These are phyloP conservation scores for Bathynomus jamesi DNA, from an alignment of 1,140 invertebrate species.

Conservation along the genomic window DNA sequence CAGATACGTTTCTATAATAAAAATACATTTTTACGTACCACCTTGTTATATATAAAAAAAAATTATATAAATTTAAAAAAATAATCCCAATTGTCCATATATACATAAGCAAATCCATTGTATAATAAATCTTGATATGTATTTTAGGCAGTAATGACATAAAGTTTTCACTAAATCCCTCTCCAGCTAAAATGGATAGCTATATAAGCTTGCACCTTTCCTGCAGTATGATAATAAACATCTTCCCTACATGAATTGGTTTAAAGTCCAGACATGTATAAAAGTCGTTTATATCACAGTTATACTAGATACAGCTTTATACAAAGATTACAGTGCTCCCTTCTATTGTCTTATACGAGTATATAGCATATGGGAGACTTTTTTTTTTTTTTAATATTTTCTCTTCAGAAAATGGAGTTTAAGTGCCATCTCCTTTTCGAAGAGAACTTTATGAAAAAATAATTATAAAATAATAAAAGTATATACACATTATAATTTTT, in stretches of 20 bases:
- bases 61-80: background rate
- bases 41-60: background rate
- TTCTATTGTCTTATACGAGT: no score
- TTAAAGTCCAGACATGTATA: background rate
- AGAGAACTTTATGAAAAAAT: no score
- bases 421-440: no score
- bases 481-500: no score
- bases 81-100: background rate
- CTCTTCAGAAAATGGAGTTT: no score
- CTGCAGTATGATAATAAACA: background rate
- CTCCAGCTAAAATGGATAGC: background rate
- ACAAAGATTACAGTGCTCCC: background rate
- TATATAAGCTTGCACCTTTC: background rate
- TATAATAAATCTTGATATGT: conserved; percentile 1
- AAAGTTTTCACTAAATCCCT: background rate
- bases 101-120: background rate
- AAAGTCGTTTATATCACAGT: background rate
- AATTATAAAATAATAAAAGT: no score
- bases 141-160: background rate
- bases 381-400: no score
- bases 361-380: no score
- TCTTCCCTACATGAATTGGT: background rate
- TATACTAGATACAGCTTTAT: background rate
- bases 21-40: no score
- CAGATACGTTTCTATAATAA: no score